Base-by-base conservation (phyloP, 53 echinoderm and acorn worm genomes). In the Antedon mediterranea region DNA sequence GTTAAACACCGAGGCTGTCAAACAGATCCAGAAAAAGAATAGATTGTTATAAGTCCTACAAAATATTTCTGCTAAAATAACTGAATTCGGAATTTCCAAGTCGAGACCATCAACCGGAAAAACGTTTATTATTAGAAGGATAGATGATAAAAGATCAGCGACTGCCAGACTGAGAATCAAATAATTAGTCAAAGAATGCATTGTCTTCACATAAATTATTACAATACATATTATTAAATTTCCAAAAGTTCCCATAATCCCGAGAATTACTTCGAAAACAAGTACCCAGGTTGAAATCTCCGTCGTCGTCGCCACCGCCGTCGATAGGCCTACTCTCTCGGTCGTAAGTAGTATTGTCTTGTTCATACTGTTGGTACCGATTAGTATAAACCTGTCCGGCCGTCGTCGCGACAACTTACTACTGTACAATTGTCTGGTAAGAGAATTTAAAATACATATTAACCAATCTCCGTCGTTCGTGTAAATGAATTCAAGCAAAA, bases 1-100 rank as follows among this genome's bases (percentile, higher is more conserved):
- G 76, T 93, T 90, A 77, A 93, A 97, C 3, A 92, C 92, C 1
- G 98, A 98, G 3, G 92, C 93, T n/a, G 92, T 98, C 32, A 98
- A 90, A 76, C 92, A 79, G 32, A 90, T 86, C 98, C 98, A 98
- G 75, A 98, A 98, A 74, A 92, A 80, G 41, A 85, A 78, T 9
- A 83, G 80, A 74, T 81, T 98, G 71, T 71, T 77, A 78, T 93
- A 98, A 27, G 90, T 41, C 32, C 98, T 79, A 70, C 98, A 98
- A 77, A 85, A 92, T 71, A 98, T 30, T 43, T 98, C 98, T 28
- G 88, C 98, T 4, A 86, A 90, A 3, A 83, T 71, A 30, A 82
- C 75, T 23, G 30, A 71, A 28, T 87, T 83, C 33, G 98, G 89
- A 30, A 73, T 28, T 14, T 73, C 30, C 28, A 88, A 41, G 0